Evolutionary conservation across 92 coral and sea anemone genomes (phyloP).

Genomic region (Zoanthus gigantus): DNA sequence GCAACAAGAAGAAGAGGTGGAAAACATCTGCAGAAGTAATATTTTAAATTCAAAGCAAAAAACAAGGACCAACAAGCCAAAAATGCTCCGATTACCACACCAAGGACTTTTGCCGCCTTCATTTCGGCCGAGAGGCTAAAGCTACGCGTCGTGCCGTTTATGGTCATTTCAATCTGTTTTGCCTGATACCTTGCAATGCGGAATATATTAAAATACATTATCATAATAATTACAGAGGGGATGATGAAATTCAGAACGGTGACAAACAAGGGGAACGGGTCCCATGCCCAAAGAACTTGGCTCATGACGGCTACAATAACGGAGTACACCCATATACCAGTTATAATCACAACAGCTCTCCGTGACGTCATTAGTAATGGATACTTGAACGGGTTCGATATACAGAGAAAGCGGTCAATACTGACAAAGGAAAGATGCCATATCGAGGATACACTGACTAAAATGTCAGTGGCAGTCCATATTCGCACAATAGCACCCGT

Average conservation of each 20-base stretch:
- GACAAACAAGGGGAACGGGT: conserved; percentile 65
- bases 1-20: conserved; percentile 75
- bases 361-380: conserved; percentile 76
- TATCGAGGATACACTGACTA: conserved; percentile 91
- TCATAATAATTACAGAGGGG: conserved; percentile 78
- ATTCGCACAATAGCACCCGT: conserved; percentile 65
- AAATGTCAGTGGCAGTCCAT: conserved; percentile 86
- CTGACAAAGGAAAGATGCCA: conserved; percentile 85
- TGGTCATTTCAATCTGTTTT: conserved; percentile 81
- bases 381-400: conserved; percentile 85
- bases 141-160: conserved; percentile 78
- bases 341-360: conserved; percentile 75
- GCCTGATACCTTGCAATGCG: conserved; percentile 92
- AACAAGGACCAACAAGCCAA: conserved; percentile 96
- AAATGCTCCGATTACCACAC: conserved; percentile 95
- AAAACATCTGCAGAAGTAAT: conserved; percentile 68
- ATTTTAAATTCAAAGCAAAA: conserved; percentile 82
- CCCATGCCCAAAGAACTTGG: conserved; percentile 62
- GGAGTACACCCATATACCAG: conserved; percentile 77
- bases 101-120: conserved; percentile 94
- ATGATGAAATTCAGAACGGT: conserved; percentile 80
- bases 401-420: conserved; percentile 89
- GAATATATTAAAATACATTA: conserved; percentile 87
- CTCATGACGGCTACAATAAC: conserved; percentile 68
- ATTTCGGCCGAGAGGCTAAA: conserved; percentile 84